Conservation (phyloP, 2,797 vertebrate genomes). For the Sebastes glaucus region DNA sequence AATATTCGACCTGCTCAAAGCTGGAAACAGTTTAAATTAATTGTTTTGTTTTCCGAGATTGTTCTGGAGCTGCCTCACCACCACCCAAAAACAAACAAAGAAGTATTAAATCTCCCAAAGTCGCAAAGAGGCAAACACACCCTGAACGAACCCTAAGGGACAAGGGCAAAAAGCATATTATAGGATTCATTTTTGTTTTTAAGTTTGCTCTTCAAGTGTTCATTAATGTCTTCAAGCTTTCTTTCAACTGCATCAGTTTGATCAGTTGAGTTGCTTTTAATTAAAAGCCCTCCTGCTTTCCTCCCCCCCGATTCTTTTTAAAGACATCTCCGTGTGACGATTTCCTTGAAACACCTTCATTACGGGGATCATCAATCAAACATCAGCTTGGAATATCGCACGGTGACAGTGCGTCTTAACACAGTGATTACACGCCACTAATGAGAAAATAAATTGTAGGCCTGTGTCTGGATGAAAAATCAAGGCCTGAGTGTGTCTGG, state of each 20-base stretch:
- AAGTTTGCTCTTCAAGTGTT: background rate
- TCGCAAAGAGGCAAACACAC: too few species aligned
- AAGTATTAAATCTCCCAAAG: too few species aligned
- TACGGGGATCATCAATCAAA: constrained; percentile 63
- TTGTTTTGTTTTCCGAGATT: too few species aligned
- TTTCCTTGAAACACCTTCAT: constrained; percentile 49
- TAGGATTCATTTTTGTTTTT: too few species aligned
- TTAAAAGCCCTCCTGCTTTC: constrained; percentile 22
- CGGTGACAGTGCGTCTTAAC: constrained; percentile 44
- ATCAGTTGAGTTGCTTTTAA: constrained; percentile 14
- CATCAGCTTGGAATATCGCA: constrained; percentile 48
- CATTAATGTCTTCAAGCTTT: background rate
- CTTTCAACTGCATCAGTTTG: background rate
- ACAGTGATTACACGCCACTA: constrained; percentile 61
- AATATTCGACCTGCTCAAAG: too few species aligned
- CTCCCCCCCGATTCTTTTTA: background rate
- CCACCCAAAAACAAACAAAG: too few species aligned
- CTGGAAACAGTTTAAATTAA: background rate
- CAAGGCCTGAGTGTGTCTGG: constrained; percentile 39
- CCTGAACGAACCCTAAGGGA: fast-evolving
- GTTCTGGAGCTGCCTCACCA: too few species aligned
- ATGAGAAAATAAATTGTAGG: constrained; percentile 72
- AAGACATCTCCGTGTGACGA: constrained; percentile 4
- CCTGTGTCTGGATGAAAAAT: constrained; percentile 60
- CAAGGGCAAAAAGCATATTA: too few species aligned